Evolutionary conservation across 2,113 vertebrate genomes (phyloP).

Genomic region (Heterochromis multidens): DNA sequence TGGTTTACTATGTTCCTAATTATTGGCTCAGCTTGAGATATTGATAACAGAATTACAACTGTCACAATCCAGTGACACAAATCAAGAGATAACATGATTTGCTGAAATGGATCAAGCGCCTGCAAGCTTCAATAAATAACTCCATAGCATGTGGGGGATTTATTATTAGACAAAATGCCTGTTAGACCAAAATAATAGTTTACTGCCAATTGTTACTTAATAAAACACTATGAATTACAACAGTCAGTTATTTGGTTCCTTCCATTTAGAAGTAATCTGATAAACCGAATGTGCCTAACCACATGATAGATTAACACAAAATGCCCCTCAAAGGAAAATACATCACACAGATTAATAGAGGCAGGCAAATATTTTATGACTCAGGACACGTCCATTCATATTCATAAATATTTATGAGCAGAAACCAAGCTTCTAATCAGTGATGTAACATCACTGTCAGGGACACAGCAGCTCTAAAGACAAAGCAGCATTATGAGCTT

Average conservation of each 20-base stretch:
- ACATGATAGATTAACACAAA: neutral
- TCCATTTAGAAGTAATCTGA: constrained; percentile 7
- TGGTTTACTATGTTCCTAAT: constrained; percentile 32
- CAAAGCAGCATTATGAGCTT: neutral
- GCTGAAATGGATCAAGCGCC: neutral
- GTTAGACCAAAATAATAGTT: neutral
- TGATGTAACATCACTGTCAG: neutral
- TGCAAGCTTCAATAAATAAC: neutral
- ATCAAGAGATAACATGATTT: constrained; percentile 21
- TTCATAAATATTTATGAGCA: neutral
- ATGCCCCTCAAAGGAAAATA: neutral
- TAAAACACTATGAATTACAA: neutral
- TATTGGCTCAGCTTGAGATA: constrained; percentile 25
- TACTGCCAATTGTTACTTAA: neutral
- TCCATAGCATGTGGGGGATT: neutral
- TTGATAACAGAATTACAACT: constrained; percentile 23
- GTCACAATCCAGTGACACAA: constrained; percentile 6
- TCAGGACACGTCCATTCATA: neutral
- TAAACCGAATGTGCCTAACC: neutral
- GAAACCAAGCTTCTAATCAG: neutral
- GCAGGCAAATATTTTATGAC: neutral
- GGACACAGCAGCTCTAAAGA: neutral
- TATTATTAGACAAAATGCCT: neutral
- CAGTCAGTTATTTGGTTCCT: neutral
- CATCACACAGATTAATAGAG: neutral